Conservation (phyloP, 2,797 vertebrate genomes). For the Ctenosaura bakeri region DNA sequence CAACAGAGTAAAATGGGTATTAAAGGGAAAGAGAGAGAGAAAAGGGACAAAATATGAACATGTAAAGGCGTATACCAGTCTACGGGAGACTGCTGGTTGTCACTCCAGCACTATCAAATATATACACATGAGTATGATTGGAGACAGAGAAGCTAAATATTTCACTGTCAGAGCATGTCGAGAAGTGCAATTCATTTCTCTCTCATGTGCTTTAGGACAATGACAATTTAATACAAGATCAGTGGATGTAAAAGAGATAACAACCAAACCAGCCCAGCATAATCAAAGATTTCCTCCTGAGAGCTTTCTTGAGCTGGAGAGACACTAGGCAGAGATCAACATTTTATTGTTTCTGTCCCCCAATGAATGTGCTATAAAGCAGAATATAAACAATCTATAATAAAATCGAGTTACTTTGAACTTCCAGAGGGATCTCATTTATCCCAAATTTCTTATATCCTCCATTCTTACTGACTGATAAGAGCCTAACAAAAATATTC, state of each 20-base stretch:
- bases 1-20: conserved; percentile 63
- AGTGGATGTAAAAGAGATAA: conserved; percentile 85
- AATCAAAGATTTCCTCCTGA: conserved; percentile 84
- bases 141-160: conserved; percentile 93
- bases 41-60: conserved; percentile 25
- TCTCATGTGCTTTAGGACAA: conserved; percentile 87
- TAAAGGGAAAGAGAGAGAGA: conserved; percentile 37
- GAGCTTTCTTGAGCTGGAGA: conserved; percentile 71
- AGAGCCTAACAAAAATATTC: conserved; percentile 60
- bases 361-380: conserved; percentile 68
- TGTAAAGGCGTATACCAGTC: conserved; percentile 75
- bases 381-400: conserved; percentile 56
- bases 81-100: conserved; percentile 76
- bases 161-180: conserved; percentile 92
- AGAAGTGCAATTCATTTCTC: conserved; percentile 91
- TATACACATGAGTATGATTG: conserved; percentile 88
- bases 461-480: conserved; percentile 36
- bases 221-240: conserved; percentile 91
- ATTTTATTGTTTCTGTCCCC: conserved; percentile 84
- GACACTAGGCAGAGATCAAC: conserved; percentile 81
- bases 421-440: conserved; percentile 40
- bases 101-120: conserved; percentile 85
- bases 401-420: conserved; percentile 53
- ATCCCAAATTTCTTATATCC: conserved; percentile 15
- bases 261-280: conserved; percentile 81